phyloP scores from a whole-genome alignment of 2,113 vertebrate genomes.

The Apaloderma vittatum region DNA sequence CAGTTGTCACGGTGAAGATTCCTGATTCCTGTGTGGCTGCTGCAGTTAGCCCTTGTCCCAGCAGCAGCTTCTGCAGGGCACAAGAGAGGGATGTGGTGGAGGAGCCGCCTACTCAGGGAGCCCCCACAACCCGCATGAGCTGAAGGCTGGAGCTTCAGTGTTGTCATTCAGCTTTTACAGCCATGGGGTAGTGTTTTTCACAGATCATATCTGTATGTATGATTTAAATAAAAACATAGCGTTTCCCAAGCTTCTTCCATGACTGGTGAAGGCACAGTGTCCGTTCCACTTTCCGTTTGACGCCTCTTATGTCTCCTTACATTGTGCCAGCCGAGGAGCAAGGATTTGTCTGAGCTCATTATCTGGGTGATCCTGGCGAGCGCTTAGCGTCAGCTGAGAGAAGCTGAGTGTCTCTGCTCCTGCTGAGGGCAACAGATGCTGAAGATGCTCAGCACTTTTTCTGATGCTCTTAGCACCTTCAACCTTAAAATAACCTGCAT shows the following conservation, averaged over 20 bases:
- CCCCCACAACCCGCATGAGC: accelerated
- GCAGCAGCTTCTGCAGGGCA: not conserved
- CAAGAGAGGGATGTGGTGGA: not conserved
- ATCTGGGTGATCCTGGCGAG: not conserved
- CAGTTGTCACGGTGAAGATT: not conserved
- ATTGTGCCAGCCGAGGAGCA: not conserved
- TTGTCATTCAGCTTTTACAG: not conserved
- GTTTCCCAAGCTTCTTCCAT: not conserved
- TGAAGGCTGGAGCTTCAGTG: accelerated
- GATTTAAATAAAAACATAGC: not conserved
- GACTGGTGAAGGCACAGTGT: not conserved
- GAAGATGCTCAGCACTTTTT: not conserved
- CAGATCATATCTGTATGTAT: too few species aligned
- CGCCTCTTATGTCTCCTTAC: not conserved
- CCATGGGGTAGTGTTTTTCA: not conserved
- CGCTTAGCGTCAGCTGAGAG: not conserved
- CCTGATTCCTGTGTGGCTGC: too few species aligned
- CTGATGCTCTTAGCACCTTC: not conserved
- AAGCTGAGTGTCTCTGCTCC: not conserved
- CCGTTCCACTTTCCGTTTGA: not conserved
- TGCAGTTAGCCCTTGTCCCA: too few species aligned
- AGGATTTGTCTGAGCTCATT: not conserved
- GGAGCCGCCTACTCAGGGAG: not conserved
- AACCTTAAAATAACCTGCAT: not conserved
- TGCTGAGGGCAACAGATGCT: not conserved